Percentiles rank a stretch among this genome's conserved stretches.
Conservation (phyloP, 2,113 vertebrate genomes). For the Narcine bancroftii region DNA sequence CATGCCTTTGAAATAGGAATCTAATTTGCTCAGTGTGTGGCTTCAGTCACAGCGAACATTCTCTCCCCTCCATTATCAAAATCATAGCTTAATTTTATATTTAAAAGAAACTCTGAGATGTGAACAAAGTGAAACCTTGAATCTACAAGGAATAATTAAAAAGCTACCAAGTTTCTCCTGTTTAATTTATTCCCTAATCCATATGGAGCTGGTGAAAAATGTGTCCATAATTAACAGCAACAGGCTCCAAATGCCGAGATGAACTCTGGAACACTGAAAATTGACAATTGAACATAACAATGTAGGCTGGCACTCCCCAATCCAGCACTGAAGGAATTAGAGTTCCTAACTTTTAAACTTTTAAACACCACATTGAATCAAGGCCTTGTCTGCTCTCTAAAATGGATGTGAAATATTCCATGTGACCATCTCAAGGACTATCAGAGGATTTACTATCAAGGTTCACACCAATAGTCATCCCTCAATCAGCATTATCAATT, state of each 20-base stretch:
- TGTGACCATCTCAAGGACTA: too few relatives aligned
- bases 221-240: not conserved
- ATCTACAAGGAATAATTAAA: not conserved
- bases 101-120: not conserved
- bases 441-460: too few relatives aligned
- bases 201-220: not conserved
- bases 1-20: not conserved
- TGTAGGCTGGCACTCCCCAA: too few relatives aligned
- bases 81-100: not conserved
- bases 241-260: not conserved
- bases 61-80: not conserved
- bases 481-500: too few relatives aligned
- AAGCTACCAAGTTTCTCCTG: not conserved
- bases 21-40: not conserved
- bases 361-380: too few relatives aligned
- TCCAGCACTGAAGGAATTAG: too few relatives aligned
- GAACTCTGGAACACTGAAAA: not conserved
- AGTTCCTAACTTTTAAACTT: too few relatives aligned
- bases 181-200: not conserved
- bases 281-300: not conserved
- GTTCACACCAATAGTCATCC: too few relatives aligned
- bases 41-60: not conserved
- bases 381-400: too few relatives aligned
- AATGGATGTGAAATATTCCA: too few relatives aligned
- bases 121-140: not conserved